Evolutionary conservation across 2,888 invertebrate species (phyloP).

Genomic region (Agonopterix alstromeriana): DNA sequence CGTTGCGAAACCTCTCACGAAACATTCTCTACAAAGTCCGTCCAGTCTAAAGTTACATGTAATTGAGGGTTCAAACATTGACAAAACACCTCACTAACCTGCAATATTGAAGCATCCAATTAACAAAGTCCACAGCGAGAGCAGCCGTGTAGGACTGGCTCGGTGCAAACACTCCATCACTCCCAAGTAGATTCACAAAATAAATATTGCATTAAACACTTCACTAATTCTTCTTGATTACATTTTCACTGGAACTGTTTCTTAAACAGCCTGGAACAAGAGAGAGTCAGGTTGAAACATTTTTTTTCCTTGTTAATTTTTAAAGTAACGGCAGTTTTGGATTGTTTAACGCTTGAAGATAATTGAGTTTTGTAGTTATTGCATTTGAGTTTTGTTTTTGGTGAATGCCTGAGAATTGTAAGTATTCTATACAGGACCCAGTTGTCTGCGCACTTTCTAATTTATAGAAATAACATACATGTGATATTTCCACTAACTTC

Average conservation of each 20-base stretch:
- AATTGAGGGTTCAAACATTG: no score
- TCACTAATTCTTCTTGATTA: constrained; percentile 29
- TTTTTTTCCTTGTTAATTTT: constrained; percentile 1
- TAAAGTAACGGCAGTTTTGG: not conserved
- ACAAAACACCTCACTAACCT: constrained; percentile 24
- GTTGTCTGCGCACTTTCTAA: no score
- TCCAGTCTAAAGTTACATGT: no score
- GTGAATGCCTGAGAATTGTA: no score
- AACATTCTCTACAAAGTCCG: no score
- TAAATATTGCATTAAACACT: constrained; percentile 22
- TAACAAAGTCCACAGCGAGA: constrained; percentile 55
- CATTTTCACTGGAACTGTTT: constrained; percentile 31
- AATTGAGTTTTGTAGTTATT: not conserved
- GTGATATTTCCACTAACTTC: no score
- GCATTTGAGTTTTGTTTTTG: not conserved
- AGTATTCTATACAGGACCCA: no score
- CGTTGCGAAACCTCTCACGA: no score
- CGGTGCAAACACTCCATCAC: constrained; percentile 51
- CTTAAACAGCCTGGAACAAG: constrained; percentile 22
- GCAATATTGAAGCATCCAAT: constrained; percentile 58
- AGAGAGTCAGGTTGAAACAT: constrained; percentile 20
- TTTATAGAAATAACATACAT: no score
- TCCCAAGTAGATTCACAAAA: constrained; percentile 21
- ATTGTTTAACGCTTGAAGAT: not conserved
- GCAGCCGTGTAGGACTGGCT: constrained; percentile 38